A percentile compares a stretch with the other conserved stretches of the same genome.
These are phyloP conservation scores for Notarius lentiginosus DNA, from an alignment of 2,113 vertebrate genomes.

Conservation along the genomic window DNA sequence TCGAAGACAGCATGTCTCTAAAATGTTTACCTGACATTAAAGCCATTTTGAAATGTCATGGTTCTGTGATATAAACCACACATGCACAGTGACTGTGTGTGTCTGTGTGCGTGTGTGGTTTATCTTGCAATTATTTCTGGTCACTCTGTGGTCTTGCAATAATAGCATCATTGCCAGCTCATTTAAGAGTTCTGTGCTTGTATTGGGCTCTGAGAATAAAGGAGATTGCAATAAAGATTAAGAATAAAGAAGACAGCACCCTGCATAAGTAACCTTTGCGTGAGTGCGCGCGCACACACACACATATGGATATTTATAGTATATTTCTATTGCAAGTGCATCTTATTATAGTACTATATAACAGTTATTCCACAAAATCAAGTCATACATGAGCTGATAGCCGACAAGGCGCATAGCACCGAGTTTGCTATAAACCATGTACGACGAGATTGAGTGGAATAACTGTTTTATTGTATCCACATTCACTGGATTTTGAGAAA, in stretches of 20 bases:
- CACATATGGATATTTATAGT: too few species aligned
- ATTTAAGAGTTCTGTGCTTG: background rate
- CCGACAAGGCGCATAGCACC: too few species aligned
- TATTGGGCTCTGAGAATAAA: background rate
- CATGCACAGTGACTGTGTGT: background rate
- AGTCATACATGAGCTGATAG: too few species aligned
- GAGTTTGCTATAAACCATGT: too few species aligned
- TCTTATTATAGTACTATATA: too few species aligned
- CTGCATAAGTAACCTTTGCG: background rate
- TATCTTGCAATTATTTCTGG: background rate
- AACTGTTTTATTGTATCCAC: too few species aligned
- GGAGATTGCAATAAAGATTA: too few species aligned
- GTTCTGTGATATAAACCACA: background rate
- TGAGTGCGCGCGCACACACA: too few species aligned
- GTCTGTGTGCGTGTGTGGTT: background rate
- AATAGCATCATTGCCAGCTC: background rate
- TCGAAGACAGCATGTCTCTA: background rate
- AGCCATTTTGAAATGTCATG: background rate
- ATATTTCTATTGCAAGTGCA: too few species aligned
- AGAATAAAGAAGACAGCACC: background rate
- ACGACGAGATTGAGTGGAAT: too few species aligned
- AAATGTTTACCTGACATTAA: background rate
- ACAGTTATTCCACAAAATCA: too few species aligned
- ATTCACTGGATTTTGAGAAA: too few species aligned
- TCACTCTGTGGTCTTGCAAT: background rate